Percentiles rank a stretch among this genome's conserved stretches.
phyloP scores from a whole-genome alignment of 2,888 invertebrate species.

The Biston stratarius region DNA sequence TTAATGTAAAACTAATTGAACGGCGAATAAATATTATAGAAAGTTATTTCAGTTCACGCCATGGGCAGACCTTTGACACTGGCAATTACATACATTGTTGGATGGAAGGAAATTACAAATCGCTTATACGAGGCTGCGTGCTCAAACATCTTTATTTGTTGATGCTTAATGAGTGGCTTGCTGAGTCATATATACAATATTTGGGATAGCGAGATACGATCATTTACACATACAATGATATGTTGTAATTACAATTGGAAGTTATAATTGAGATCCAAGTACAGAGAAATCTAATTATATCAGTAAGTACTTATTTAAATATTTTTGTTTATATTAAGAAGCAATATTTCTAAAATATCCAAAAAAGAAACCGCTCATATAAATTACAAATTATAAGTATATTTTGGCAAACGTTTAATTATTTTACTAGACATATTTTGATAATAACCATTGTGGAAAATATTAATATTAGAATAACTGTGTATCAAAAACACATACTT shows the following conservation, averaged over 20 bases:
- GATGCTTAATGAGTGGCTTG: slow-evolving; percentile 43
- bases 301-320: no score
- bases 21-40: slow-evolving; percentile 45
- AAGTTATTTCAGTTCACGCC: slow-evolving; percentile 44
- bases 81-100: slow-evolving; percentile 69
- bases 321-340: no score
- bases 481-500: no score
- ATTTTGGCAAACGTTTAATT: no score
- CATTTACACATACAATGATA: not conserved
- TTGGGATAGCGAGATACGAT: slow-evolving; percentile 15
- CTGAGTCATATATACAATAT: slow-evolving; percentile 46
- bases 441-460: no score
- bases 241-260: not conserved
- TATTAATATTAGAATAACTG: no score
- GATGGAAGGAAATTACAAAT: slow-evolving; percentile 53
- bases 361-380: no score
- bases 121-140: slow-evolving; percentile 34
- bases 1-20: slow-evolving; percentile 49
- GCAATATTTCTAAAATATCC: no score
- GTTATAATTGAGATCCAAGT: not conserved
- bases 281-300: no score
- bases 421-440: no score
- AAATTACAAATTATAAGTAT: no score
- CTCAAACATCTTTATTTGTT: slow-evolving; percentile 56
- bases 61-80: slow-evolving; percentile 63